These are phyloP conservation scores for Polydrusus cervinus DNA, from an alignment of 2,888 invertebrate genomes.

Conservation along the genomic window DNA sequence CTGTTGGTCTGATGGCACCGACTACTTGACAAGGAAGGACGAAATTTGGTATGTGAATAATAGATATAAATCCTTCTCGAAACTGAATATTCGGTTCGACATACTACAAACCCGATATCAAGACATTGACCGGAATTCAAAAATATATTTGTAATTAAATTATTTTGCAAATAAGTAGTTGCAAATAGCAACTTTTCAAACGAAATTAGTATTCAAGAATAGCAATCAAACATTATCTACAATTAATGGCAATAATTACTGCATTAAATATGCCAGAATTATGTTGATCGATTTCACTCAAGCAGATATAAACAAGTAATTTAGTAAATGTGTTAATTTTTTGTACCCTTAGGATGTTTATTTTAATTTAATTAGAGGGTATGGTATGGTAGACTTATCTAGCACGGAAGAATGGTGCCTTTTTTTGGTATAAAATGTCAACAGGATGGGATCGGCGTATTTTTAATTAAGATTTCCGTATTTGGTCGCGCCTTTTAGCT, in stretches of 20 bases:
- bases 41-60: no score
- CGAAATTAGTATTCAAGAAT: constrained; percentile 21
- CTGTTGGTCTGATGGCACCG: no score
- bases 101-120: no score
- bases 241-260: constrained; percentile 44
- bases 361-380: constrained; percentile 33
- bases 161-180: constrained; percentile 21
- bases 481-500: background rate
- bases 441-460: constrained; percentile 15
- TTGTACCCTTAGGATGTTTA: constrained; percentile 44
- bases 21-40: no score
- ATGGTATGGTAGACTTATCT: constrained; percentile 32
- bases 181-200: background rate
- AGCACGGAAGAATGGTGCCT: constrained; percentile 16
- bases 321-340: constrained; percentile 45
- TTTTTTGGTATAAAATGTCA: constrained; percentile 32
- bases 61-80: no score
- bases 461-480: constrained; percentile 8
- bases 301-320: constrained; percentile 44
- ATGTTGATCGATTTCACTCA: constrained; percentile 39
- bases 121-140: no score
- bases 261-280: constrained; percentile 44
- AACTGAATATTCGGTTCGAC: no score
- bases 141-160: no score
- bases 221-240: constrained; percentile 41